phyloP scores from a whole-genome alignment of 1,140 invertebrate genomes.

The Meloidogyne chitwoodi region DNA sequence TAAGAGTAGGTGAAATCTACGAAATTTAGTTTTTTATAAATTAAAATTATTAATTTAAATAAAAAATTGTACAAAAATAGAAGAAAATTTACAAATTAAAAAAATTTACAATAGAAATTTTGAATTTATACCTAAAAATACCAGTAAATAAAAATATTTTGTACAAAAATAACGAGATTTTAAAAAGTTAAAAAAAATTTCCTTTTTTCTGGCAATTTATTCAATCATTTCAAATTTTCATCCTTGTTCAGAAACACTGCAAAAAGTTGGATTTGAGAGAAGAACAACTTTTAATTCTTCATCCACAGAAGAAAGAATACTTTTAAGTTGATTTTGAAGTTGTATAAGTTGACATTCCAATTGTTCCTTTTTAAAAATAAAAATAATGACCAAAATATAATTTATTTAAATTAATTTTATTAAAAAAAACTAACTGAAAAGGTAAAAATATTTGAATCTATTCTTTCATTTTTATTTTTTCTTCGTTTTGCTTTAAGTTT shows the following conservation, averaged over 20 bases:
- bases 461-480: slow-evolving; percentile 6
- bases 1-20: too few species aligned
- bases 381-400: too few species aligned
- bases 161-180: neutral
- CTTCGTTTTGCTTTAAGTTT: neutral
- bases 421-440: neutral
- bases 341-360: slow-evolving; percentile 10
- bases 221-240: neutral
- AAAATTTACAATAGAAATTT: too few species aligned
- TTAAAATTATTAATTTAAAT: too few species aligned
- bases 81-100: too few species aligned
- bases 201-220: neutral
- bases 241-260: slow-evolving; percentile 13
- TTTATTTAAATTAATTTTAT: too few species aligned
- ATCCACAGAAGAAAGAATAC: slow-evolving; percentile 34
- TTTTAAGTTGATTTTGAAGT: slow-evolving; percentile 34
- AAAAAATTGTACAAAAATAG: too few species aligned
- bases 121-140: too few species aligned
- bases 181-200: neutral
- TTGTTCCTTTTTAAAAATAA: neutral
- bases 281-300: slow-evolving; percentile 42
- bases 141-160: too few species aligned
- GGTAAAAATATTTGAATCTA: neutral
- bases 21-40: too few species aligned
- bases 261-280: slow-evolving; percentile 32